These are phyloP conservation scores for Mastacembelus armatus DNA, from an alignment of 2,797 vertebrate genomes.

Conservation along the genomic window DNA sequence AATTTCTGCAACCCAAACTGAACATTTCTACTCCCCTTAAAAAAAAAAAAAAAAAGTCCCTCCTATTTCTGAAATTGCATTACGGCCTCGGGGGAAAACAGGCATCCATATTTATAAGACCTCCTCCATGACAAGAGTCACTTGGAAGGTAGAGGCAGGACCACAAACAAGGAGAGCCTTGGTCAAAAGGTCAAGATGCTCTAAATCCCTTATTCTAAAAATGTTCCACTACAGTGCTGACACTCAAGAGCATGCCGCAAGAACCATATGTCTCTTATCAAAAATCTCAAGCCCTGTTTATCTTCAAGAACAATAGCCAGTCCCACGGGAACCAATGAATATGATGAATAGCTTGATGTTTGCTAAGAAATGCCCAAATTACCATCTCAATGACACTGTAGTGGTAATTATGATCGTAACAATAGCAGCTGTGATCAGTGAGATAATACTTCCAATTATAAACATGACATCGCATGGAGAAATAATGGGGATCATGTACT, in stretches of 20 bases:
- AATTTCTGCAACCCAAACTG: constrained; percentile 35
- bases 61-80: constrained; percentile 64
- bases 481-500: constrained; percentile 78
- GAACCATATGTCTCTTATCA: constrained; percentile 35
- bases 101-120: constrained; percentile 78
- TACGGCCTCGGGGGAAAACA: constrained; percentile 55
- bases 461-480: constrained; percentile 74
- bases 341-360: constrained; percentile 69
- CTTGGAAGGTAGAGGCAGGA: constrained; percentile 40
- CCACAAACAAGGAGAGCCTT: constrained; percentile 45
- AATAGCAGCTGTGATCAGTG: constrained; percentile 78
- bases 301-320: constrained; percentile 53
- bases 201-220: constrained; percentile 59
- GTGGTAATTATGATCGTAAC: constrained; percentile 73
- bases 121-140: constrained; percentile 59
- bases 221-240: constrained; percentile 27
- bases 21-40: constrained; percentile 19
- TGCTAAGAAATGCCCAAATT: constrained; percentile 73
- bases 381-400: constrained; percentile 77
- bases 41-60: neutral
- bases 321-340: constrained; percentile 57
- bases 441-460: constrained; percentile 80
- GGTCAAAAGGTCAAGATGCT: constrained; percentile 68
- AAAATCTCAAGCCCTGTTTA: constrained; percentile 52
- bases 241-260: constrained; percentile 26